phyloP scores from a whole-genome alignment of 2,888 invertebrate species.

The Amphipoea oculea region DNA sequence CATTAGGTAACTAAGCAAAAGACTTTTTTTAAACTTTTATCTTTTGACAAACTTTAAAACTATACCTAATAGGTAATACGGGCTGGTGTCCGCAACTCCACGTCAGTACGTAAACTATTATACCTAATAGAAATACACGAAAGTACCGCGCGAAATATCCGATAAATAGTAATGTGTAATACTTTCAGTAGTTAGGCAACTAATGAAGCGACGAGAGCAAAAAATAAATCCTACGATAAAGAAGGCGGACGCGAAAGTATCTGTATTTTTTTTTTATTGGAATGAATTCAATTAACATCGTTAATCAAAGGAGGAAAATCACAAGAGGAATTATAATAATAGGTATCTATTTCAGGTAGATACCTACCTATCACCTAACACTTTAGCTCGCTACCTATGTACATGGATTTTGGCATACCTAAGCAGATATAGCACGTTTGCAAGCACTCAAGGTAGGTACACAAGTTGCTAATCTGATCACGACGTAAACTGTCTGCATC shows the following conservation, averaged over 20 bases:
- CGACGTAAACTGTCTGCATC: slow-evolving; percentile 10
- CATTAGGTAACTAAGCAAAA: neutral
- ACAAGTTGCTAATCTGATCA: slow-evolving; percentile 39
- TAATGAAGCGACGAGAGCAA: neutral
- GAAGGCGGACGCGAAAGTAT: neutral
- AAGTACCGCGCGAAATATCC: neutral
- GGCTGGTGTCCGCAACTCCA: too few relatives aligned
- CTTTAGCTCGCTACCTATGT: neutral
- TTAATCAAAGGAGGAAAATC: neutral
- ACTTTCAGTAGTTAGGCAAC: neutral
- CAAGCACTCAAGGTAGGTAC: slow-evolving; percentile 19
- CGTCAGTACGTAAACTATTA: too few relatives aligned
- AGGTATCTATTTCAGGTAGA: neutral
- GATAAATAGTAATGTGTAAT: neutral
- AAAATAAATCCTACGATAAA: neutral
- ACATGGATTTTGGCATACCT: slow-evolving; percentile 2
- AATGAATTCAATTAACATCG: neutral
- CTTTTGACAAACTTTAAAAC: neutral
- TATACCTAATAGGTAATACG: neutral
- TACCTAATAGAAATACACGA: neutral
- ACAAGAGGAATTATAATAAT: neutral
- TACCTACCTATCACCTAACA: neutral
- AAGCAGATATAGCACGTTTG: neutral
- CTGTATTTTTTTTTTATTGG: neutral
- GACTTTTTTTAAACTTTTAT: neutral